Conservation (phyloP, 2,113 vertebrate species). For the Cygnus atratus region DNA sequence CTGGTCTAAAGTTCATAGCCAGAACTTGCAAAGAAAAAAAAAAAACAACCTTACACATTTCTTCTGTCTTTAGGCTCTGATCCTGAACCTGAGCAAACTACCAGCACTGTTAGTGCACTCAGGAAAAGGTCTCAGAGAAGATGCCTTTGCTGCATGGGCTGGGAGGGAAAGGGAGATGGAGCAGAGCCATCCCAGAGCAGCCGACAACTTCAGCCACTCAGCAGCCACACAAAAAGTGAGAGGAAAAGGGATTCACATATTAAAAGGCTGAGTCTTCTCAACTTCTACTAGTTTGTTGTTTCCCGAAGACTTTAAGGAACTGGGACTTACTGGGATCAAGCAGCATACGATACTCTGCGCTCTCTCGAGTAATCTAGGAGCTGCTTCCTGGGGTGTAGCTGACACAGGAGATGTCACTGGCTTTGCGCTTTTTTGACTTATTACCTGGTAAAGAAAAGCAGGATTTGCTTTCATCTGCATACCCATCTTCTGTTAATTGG, state of each 20-base stretch:
- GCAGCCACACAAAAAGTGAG: neutral
- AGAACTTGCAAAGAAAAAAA: neutral
- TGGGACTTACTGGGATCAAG: neutral
- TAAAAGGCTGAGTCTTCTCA: neutral
- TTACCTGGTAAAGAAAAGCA: slow-evolving; percentile 1
- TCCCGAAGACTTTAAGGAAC: neutral
- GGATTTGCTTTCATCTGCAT: neutral
- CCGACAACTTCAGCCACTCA: neutral
- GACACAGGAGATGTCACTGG: neutral
- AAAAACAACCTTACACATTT: neutral
- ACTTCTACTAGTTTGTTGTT: neutral
- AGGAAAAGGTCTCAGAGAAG: neutral
- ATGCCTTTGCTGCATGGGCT: rapidly evolving
- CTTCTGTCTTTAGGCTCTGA: neutral
- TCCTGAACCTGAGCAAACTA: neutral
- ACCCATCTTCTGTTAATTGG: slow-evolving; percentile 3
- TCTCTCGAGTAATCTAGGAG: neutral
- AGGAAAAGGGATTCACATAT: neutral
- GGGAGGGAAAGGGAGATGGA: neutral
- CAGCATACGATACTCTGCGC: rapidly evolving
- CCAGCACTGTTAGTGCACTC: neutral
- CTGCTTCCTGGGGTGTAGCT: neutral
- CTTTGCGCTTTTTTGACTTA: neutral
- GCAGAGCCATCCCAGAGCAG: neutral
- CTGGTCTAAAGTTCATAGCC: neutral